Evolutionary conservation across 2,113 vertebrate genomes (phyloP).

Genomic region (Eonycteris spelaea): DNA sequence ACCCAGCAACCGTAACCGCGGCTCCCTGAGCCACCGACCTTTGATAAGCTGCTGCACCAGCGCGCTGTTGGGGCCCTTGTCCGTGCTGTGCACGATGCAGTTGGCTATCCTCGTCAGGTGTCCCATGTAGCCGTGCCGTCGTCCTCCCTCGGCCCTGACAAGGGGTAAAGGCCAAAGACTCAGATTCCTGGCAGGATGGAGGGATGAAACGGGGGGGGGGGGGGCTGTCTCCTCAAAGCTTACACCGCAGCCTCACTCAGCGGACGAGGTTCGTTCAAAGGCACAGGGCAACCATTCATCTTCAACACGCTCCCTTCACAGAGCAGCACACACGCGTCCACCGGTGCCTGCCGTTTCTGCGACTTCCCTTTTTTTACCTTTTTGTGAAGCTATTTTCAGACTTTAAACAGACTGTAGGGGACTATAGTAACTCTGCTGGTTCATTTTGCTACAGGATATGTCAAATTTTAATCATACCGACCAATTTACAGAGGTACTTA

Average conservation of each 20-base stretch:
- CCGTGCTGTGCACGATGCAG: constrained; percentile 94
- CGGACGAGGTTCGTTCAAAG: neutral
- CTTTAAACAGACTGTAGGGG: neutral
- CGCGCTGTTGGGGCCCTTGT: constrained; percentile 93
- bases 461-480: neutral
- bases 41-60: constrained; percentile 92
- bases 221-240: neutral
- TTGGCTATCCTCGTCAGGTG: constrained; percentile 98
- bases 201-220: neutral
- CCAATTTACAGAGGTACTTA: neutral
- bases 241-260: rapidly evolving
- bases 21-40: constrained; percentile 79
- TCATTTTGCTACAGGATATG: neutral
- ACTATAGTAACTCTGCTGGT: neutral
- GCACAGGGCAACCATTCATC: neutral
- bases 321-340: neutral
- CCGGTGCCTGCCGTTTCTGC: neutral
- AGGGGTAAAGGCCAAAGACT: neutral
- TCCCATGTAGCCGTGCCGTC: constrained; percentile 97
- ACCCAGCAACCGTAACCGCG: no score
- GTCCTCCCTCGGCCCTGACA: constrained; percentile 92
- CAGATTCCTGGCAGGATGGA: rapidly evolving
- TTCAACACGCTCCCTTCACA: neutral
- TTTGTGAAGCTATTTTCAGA: neutral
- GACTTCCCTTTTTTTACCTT: neutral